A percentile compares a stretch with the other conserved stretches of the same genome.
Evolutionary conservation across 2,113 vertebrate species (phyloP).

Genomic region (Passer montanus): DNA sequence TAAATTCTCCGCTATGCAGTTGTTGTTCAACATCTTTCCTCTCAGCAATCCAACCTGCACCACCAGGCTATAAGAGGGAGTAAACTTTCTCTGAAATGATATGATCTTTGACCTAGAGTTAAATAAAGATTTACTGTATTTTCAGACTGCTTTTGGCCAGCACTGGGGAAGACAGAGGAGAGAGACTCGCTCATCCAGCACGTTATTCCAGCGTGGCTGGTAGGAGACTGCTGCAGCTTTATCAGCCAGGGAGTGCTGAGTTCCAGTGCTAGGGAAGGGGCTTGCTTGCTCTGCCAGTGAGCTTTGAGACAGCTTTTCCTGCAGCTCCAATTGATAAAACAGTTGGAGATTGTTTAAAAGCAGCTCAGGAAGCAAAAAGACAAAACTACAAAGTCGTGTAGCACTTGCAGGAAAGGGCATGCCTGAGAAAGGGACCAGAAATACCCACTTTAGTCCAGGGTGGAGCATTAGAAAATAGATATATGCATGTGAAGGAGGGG

Average conservation of each 20-base stretch:
- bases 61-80: not conserved
- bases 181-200: not conserved
- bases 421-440: not conserved
- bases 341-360: not conserved
- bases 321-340: not conserved
- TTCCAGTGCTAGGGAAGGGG: not conserved
- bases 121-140: conserved; percentile 45
- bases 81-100: not conserved
- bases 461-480: not conserved
- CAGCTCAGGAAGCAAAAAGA: not conserved
- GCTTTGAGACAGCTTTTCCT: not conserved
- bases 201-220: not conserved
- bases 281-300: not conserved
- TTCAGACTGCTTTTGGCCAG: conserved; percentile 23
- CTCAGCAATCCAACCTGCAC: not conserved
- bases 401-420: not conserved
- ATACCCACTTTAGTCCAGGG: not conserved
- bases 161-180: not conserved
- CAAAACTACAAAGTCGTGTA: not conserved
- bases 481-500: not conserved
- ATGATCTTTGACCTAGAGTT: conserved; percentile 24
- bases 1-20: not conserved
- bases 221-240: not conserved
- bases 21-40: not conserved
- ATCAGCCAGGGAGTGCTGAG: not conserved